These are phyloP conservation scores for Phrixothrix hirtus DNA, from an alignment of 2,888 invertebrate genomes.

Conservation along the genomic window DNA sequence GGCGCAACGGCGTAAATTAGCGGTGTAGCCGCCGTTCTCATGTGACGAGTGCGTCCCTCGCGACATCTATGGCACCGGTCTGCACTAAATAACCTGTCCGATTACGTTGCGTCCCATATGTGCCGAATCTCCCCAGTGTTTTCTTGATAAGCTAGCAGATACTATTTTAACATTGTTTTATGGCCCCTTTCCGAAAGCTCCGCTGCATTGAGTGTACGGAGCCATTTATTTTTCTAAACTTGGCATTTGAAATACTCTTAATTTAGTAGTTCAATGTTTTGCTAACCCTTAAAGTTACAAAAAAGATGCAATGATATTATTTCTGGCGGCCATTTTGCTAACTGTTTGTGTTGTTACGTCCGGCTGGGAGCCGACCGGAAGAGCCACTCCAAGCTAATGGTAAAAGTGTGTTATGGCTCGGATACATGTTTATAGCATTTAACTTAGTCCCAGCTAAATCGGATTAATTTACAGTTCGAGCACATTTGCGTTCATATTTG, in stretches of 20 bases:
- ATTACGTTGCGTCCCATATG: slow-evolving; percentile 37
- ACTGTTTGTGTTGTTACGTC: slow-evolving; percentile 47
- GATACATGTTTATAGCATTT: slow-evolving; percentile 54
- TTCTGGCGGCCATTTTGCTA: slow-evolving; percentile 40
- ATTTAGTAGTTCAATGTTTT: slow-evolving; percentile 11
- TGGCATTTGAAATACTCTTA: slow-evolving; percentile 8
- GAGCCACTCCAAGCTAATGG: slow-evolving; percentile 50
- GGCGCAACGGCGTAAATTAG: slow-evolving; percentile 46
- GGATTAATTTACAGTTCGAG: slow-evolving; percentile 41
- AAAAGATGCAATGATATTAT: slow-evolving; percentile 23
- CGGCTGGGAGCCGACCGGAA: slow-evolving; percentile 45
- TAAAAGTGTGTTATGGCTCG: slow-evolving; percentile 49
- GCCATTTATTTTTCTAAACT: slow-evolving; percentile 7
- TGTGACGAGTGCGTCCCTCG: slow-evolving; percentile 50
- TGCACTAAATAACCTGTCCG: slow-evolving; percentile 48
- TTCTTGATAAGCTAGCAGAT: slow-evolving; percentile 31
- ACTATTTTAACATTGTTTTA: slow-evolving; percentile 31
- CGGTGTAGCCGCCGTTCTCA: slow-evolving; percentile 39
- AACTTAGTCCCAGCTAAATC: slow-evolving; percentile 46
- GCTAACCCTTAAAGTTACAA: slow-evolving; percentile 9
- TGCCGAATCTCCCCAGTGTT: slow-evolving; percentile 31
- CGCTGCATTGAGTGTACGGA: slow-evolving; percentile 22
- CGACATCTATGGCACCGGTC: slow-evolving; percentile 43
- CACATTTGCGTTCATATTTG: slow-evolving; percentile 23
- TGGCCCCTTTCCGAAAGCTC: slow-evolving; percentile 8